Evolutionary conservation across 2,113 vertebrate genomes (phyloP).

Genomic region (Coptodon rendalli): DNA sequence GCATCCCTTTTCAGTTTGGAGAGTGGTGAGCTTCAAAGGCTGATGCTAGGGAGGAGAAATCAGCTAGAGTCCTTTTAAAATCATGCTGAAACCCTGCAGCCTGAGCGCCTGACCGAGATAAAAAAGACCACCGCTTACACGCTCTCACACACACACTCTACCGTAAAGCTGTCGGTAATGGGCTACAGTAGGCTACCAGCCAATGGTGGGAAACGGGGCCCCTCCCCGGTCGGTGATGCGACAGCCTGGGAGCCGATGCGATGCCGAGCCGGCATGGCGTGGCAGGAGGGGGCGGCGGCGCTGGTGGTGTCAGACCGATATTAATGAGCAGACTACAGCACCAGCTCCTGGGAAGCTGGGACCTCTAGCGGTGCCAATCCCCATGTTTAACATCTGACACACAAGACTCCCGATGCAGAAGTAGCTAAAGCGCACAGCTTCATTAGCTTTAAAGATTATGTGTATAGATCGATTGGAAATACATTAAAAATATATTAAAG

Average conservation of each 20-base stretch:
- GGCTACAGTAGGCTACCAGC: background rate
- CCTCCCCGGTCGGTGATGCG: slow-evolving; percentile 59
- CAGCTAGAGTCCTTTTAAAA: background rate
- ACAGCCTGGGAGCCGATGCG: slow-evolving; percentile 28
- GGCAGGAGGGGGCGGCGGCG: slow-evolving; percentile 20
- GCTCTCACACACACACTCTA: slow-evolving; percentile 32
- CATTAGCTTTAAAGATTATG: fast-evolving
- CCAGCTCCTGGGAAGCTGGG: background rate
- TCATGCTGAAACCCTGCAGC: slow-evolving; percentile 4
- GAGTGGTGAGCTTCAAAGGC: background rate
- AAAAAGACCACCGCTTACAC: background rate
- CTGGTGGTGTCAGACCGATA: background rate
- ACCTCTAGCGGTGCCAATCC: background rate
- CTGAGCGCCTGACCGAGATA: background rate
- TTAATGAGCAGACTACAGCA: background rate
- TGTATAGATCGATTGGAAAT: background rate
- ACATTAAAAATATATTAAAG: background rate
- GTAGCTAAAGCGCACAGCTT: background rate
- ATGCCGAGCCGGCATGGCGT: slow-evolving; percentile 37
- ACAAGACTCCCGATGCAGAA: background rate
- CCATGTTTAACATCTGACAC: background rate
- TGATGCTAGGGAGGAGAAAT: background rate
- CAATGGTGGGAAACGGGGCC: slow-evolving; percentile 40
- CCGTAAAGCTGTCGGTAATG: slow-evolving; percentile 17
- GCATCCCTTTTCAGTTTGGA: background rate